Conservation (phyloP, 2,797 vertebrate species). For the Urophycis tenuis region DNA sequence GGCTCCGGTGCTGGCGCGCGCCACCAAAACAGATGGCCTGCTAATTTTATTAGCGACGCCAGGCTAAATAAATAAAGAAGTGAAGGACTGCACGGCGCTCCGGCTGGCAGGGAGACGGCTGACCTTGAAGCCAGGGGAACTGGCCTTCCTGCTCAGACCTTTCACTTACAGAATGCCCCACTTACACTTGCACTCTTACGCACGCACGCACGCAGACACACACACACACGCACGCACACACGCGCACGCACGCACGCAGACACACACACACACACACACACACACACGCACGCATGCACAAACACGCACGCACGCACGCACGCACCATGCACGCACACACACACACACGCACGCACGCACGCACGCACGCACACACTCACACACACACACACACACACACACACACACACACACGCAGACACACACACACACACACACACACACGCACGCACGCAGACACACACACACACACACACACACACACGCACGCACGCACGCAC, state of each 20-base stretch:
- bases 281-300: no score
- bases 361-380: no score
- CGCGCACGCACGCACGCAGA: no score
- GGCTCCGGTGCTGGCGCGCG: slow-evolving; percentile 73
- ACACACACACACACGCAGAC: neutral
- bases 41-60: slow-evolving; percentile 88
- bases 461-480: neutral
- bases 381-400: neutral
- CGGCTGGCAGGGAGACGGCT: slow-evolving; percentile 63
- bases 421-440: neutral
- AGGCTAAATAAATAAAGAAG: slow-evolving; percentile 12
- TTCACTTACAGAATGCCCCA: slow-evolving; percentile 13
- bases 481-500: no score
- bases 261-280: no score
- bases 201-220: slow-evolving; percentile 1
- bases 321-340: no score
- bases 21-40: slow-evolving; percentile 84
- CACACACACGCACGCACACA: neutral
- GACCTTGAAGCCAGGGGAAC: slow-evolving; percentile 68
- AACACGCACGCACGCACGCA: neutral
- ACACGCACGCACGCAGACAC: slow-evolving; percentile 2
- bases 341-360: no score
- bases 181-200: neutral
- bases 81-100: slow-evolving; percentile 75
- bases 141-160: slow-evolving; percentile 40